phyloP scores from a whole-genome alignment of 2,888 invertebrate genomes.

The Axea sp. region DNA sequence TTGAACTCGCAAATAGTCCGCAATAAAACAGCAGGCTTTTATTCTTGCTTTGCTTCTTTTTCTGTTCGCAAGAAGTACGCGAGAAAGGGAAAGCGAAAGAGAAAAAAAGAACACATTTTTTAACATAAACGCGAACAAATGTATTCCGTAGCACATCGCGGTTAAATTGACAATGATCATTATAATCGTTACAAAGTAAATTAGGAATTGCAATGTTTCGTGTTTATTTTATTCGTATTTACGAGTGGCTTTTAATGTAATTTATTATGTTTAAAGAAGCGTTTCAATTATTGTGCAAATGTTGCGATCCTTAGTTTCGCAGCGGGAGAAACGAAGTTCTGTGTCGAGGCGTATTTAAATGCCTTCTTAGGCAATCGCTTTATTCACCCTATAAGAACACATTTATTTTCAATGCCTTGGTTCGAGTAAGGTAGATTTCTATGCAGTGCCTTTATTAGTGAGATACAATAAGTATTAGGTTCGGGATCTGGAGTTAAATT shows the following conservation, averaged over 20 bases:
- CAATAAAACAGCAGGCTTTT: conserved; percentile 27
- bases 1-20: conserved; percentile 39
- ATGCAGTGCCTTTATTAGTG: conserved; percentile 42
- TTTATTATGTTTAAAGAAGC: conserved; percentile 31
- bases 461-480: conserved; percentile 32
- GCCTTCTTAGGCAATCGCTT: conserved; percentile 43
- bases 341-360: conserved; percentile 37
- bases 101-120: too few relatives aligned
- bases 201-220: too few relatives aligned
- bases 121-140: too few relatives aligned
- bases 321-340: conserved; percentile 13
- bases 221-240: too few relatives aligned
- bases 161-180: too few relatives aligned
- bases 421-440: conserved; percentile 33
- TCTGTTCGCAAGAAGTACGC: too few relatives aligned
- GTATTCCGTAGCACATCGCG: too few relatives aligned
- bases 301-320: conserved; percentile 2
- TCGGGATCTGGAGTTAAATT: conserved; percentile 26
- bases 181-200: too few relatives aligned
- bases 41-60: background rate
- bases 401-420: conserved; percentile 49
- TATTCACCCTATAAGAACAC: conserved; percentile 47
- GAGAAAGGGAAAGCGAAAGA: too few relatives aligned
- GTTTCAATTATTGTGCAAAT: conserved; percentile 56
- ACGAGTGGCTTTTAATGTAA: conserved; percentile 14